Percentiles rank a stretch among this genome's conserved stretches.
Conservation (phyloP, 2,797 vertebrate species). For the Australoheros facetus region DNA sequence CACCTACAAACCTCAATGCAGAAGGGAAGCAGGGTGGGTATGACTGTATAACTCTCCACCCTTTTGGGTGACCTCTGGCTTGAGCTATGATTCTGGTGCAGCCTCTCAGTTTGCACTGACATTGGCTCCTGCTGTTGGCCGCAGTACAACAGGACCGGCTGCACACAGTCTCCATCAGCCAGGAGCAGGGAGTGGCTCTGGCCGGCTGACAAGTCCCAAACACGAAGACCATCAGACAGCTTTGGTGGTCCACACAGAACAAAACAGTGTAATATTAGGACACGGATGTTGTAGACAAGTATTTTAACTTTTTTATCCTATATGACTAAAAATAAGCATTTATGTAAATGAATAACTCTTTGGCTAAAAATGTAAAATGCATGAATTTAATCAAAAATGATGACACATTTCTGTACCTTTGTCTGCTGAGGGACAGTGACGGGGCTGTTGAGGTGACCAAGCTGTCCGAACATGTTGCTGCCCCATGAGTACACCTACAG, state of each 20-base stretch:
- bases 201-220: conserved; percentile 92
- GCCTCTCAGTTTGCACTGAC: conserved; percentile 52
- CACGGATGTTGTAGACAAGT: background rate
- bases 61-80: conserved; percentile 58
- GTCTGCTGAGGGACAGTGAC: conserved; percentile 88
- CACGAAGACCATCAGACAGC: conserved; percentile 83
- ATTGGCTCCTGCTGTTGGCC: conserved; percentile 79
- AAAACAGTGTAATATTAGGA: conserved; percentile 5
- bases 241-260: conserved; percentile 47
- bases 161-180: conserved; percentile 89
- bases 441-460: conserved; percentile 88
- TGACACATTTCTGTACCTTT: conserved; percentile 78
- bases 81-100: conserved; percentile 34
- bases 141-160: conserved; percentile 90
- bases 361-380: background rate
- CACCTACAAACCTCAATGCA: conserved; percentile 86
- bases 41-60: conserved; percentile 71
- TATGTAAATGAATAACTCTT: background rate
- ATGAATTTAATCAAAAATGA: background rate
- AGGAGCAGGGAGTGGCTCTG: conserved; percentile 91
- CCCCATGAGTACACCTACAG: conserved; percentile 96
- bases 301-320: background rate
- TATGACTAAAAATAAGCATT: background rate
- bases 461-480: conserved; percentile 90
- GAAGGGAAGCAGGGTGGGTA: conserved; percentile 82